Percentiles rank a stretch among this genome's conserved stretches.
phyloP scores from a whole-genome alignment of 2,797 vertebrate genomes.

The Okamejei kenojei region DNA sequence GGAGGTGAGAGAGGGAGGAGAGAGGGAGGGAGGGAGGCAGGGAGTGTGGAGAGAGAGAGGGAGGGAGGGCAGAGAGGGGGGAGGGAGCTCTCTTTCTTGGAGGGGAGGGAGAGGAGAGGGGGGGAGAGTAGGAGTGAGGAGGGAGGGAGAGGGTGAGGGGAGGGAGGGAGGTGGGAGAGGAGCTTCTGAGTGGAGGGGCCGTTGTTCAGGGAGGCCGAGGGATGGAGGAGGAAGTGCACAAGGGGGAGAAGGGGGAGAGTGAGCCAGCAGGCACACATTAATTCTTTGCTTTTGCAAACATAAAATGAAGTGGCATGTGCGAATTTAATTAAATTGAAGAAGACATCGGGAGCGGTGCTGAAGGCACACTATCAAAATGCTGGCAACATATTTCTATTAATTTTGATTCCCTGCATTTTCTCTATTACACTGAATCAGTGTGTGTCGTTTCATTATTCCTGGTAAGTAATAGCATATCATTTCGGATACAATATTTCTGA shows the following conservation, averaged over 20 bases:
- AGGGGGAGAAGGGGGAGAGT: background rate
- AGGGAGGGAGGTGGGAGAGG: no score
- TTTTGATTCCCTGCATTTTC: constrained; percentile 10
- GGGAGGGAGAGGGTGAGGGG: no score
- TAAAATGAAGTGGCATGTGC: constrained; percentile 31
- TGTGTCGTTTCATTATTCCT: constrained; percentile 16
- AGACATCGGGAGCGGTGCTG: constrained; percentile 10
- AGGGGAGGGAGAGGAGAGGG: no score
- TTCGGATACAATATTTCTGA: constrained; percentile 7
- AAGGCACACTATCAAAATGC: constrained; percentile 24
- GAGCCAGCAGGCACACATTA: background rate
- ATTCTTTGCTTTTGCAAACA: background rate
- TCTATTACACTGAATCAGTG: constrained; percentile 14
- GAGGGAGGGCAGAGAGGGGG: no score
- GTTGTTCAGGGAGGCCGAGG: no score
- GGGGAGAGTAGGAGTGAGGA: no score
- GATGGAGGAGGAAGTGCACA: no score
- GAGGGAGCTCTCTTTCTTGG: no score
- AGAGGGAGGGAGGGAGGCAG: no score
- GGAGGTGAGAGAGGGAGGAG: no score
- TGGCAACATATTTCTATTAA: constrained; percentile 6
- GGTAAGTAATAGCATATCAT: constrained; percentile 3
- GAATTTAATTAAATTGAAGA: constrained; percentile 36
- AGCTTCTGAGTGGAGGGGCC: no score
- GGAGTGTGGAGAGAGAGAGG: no score